Evolutionary conservation across 37 sponge, comb jelly and placozoan genomes (phyloP), one percentile per base, ranked within the genome.

Genomic region (Tethya wilhelma): DNA sequence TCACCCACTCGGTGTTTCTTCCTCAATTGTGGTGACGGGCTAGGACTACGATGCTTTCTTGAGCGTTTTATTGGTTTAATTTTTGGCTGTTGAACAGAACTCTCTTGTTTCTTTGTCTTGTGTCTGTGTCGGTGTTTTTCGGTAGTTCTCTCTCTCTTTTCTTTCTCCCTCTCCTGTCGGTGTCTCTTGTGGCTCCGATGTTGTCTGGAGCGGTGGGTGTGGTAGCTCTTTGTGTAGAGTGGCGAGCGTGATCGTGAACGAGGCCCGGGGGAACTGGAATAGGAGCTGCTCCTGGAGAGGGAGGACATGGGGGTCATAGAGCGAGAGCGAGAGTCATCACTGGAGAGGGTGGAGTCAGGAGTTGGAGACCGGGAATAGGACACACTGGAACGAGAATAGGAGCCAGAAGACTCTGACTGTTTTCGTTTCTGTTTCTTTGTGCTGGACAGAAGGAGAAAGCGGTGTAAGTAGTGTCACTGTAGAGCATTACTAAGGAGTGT

Each of bases 301-400:
- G 75, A 14, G 22, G 82, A 40, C 45, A 31, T 31, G 63, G 46
- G 33, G 56, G 71, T 63, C 23, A 30, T 42, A 31, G 73, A 78
- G 26, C 31, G 66, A 19, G 82, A 87, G 36, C 59, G 39, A 22
- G 26, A n/a, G 66, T 42, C 40, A 49, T 32, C 43, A 38, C 42
- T 22, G 42, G 59, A 57, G 8, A 26, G 63, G 28, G 63, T 25
- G 28, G 11, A 7, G 43, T 7, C 30, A 44, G 38, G 64, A 6
- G 53, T 36, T 43, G 38, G 55, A 19, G 69, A 80, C 29, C 23
- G 56, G 45, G 71, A 80, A 33, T 53, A 40, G 28, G 71, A 80
- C 59, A 69, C 14, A 70, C 63, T 74, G 74, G 67, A 73, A 34
- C 39, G 66, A 65, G 75, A 65, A 33, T 65, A 64, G 29, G 62